A percentile compares a stretch with the other conserved stretches of the same genome.
Conservation (phyloP, 2,797 vertebrate species). For the Micrastur ruficollis region DNA sequence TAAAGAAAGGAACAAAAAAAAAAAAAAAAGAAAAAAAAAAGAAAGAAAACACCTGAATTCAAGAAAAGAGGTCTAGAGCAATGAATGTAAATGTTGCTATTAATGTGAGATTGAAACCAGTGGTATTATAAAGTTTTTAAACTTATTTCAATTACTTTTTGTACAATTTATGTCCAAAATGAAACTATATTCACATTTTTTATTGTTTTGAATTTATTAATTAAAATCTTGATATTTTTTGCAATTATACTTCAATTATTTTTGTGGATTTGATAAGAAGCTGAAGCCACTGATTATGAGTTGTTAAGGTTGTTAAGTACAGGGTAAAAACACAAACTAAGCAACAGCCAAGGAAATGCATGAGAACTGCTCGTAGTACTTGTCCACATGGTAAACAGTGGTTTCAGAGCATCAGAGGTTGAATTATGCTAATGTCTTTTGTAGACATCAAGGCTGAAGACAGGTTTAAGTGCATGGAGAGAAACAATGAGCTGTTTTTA, state of each 20-base stretch:
- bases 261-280: neutral
- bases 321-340: neutral
- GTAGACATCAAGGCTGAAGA: neutral
- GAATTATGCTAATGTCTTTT: neutral
- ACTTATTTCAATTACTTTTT: neutral
- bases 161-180: neutral
- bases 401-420: neutral
- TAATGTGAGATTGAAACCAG: neutral
- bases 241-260: neutral
- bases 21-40: fast-evolving
- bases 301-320: neutral
- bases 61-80: neutral
- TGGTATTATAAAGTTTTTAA: neutral
- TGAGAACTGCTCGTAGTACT: neutral
- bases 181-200: neutral
- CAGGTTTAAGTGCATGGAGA: neutral
- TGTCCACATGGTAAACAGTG: neutral
- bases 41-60: neutral
- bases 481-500: neutral
- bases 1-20: fast-evolving
- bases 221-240: neutral
- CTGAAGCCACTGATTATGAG: neutral
- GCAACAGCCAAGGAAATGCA: neutral
- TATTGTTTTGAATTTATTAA: neutral
- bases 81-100: neutral